Evolutionary conservation across 2,797 vertebrate species (phyloP).

Genomic region (Muscicapa striata): DNA sequence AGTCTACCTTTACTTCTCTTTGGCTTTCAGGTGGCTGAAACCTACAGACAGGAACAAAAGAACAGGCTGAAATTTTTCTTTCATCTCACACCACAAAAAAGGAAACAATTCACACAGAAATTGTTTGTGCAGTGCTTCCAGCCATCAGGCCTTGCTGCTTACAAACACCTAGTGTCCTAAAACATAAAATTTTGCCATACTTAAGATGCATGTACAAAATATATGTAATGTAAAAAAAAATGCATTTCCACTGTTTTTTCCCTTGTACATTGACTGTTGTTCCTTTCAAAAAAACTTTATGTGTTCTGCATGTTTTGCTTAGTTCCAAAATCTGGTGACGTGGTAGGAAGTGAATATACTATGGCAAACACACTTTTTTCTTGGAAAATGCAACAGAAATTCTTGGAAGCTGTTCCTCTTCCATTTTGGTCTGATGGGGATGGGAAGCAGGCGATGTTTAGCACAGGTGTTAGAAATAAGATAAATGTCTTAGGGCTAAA

Average conservation of each 20-base stretch:
- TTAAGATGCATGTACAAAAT: background rate
- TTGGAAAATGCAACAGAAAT: background rate
- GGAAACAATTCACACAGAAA: background rate
- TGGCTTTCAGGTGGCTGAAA: conserved; percentile 25
- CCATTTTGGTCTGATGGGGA: background rate
- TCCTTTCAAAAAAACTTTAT: background rate
- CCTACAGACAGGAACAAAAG: background rate
- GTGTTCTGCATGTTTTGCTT: background rate
- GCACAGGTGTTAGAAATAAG: background rate
- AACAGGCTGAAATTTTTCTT: background rate
- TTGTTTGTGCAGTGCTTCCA: background rate
- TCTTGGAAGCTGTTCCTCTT: background rate
- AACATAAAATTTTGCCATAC: background rate
- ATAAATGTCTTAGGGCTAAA: background rate
- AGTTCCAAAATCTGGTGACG: background rate
- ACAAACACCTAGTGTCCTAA: background rate
- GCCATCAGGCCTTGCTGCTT: background rate
- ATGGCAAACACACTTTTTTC: background rate
- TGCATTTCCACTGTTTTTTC: background rate
- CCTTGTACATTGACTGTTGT: background rate
- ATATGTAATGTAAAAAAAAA: background rate
- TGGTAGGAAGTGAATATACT: background rate
- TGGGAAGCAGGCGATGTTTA: background rate
- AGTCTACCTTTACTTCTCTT: background rate
- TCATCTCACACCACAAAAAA: background rate